phyloP scores from a whole-genome alignment of 2,113 vertebrate species.

The Microcebus lehilahytsara region DNA sequence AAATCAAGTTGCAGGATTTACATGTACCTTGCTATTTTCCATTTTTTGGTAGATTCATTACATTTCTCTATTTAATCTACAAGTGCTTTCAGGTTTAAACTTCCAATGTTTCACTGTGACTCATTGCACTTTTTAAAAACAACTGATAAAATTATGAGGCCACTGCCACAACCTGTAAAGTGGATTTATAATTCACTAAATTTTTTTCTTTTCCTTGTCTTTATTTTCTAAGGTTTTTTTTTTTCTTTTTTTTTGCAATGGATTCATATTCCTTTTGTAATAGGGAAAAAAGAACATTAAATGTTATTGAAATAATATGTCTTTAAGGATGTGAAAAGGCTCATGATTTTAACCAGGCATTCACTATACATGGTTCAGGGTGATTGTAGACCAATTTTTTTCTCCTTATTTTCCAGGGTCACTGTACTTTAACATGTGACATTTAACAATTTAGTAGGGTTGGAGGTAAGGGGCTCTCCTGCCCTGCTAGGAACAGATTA shows the following conservation, averaged over 20 bases:
- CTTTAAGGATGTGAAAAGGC: neutral
- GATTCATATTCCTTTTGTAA: neutral
- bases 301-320: neutral
- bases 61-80: neutral
- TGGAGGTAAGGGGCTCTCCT: conserved; percentile 16
- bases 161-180: neutral
- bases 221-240: neutral
- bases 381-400: neutral
- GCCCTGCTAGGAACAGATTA: conserved; percentile 15
- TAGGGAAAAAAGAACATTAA: neutral
- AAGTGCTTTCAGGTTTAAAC: neutral
- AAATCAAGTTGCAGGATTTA: conserved; percentile 9
- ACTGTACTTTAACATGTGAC: neutral
- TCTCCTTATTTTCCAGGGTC: neutral
- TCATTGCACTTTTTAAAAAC: conserved; percentile 6
- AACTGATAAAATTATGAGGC: neutral
- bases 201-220: neutral
- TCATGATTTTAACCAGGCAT: neutral
- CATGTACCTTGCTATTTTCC: neutral
- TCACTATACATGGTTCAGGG: neutral
- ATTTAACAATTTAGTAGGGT: neutral
- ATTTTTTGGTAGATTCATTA: neutral
- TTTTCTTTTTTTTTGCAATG: neutral
- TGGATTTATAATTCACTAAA: neutral
- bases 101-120: neutral